phyloP scores from a whole-genome alignment of 2,888 invertebrate genomes.

The Criorhina ranunculi region DNA sequence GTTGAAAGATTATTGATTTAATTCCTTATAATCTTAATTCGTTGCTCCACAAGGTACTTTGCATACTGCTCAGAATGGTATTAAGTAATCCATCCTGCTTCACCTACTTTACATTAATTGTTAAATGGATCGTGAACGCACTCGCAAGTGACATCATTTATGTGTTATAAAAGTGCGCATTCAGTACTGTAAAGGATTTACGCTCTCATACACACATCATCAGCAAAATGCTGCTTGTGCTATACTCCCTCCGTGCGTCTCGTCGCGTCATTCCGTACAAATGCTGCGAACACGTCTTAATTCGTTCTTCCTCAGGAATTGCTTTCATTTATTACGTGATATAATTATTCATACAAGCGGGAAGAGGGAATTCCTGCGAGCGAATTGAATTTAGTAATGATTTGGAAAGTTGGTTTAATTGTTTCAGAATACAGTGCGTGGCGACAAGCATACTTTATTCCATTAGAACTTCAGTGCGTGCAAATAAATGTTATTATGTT shows the following conservation, averaged over 20 bases:
- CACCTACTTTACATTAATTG: constrained; percentile 63
- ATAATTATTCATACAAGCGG: constrained; percentile 40
- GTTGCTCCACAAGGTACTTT: constrained; percentile 14
- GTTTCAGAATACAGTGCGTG: neutral
- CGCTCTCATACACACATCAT: constrained; percentile 52
- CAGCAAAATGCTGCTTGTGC: constrained; percentile 29
- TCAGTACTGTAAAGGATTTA: constrained; percentile 55
- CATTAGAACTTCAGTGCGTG: too few relatives aligned
- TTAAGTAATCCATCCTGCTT: constrained; percentile 57
- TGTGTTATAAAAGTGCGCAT: constrained; percentile 59
- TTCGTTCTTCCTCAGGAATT: constrained; percentile 47
- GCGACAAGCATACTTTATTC: neutral
- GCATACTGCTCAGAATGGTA: constrained; percentile 32
- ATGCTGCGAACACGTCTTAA: constrained; percentile 37
- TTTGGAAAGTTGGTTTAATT: constrained; percentile 11
- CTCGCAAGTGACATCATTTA: constrained; percentile 63
- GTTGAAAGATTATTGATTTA: constrained; percentile 47
- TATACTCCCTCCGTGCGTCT: constrained; percentile 16
- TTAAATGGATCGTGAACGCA: constrained; percentile 66
- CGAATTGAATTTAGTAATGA: constrained; percentile 29
- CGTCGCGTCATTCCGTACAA: constrained; percentile 8
- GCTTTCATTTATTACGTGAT: constrained; percentile 57
- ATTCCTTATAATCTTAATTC: constrained; percentile 46
- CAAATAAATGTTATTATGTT: too few relatives aligned
- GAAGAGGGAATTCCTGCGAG: constrained; percentile 15